A percentile compares a stretch with the other conserved stretches of the same genome.
Conservation (phyloP, 2,797 vertebrate species). For the Enteromius thamalakanensis region DNA sequence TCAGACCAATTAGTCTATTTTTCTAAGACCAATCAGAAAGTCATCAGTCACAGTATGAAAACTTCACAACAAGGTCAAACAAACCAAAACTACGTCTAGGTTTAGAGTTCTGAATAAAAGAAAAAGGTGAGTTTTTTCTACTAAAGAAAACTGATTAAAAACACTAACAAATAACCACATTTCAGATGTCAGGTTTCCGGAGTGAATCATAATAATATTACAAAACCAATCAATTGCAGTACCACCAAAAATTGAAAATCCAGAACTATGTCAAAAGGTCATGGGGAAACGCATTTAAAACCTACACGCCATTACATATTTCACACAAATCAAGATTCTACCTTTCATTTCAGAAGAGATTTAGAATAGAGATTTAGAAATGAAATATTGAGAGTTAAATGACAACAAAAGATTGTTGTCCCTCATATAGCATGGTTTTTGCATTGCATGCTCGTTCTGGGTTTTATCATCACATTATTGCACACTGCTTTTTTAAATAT, state of each 20-base stretch:
- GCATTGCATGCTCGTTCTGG: slow-evolving; percentile 30
- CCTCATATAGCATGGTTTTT: slow-evolving; percentile 7
- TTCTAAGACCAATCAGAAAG: slow-evolving; percentile 18
- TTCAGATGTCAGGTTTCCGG: neutral
- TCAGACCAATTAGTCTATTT: slow-evolving; percentile 29
- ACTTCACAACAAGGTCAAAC: slow-evolving; percentile 38
- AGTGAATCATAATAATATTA: neutral
- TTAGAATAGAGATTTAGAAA: too few species aligned
- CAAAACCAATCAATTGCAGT: neutral
- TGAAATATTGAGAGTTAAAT: slow-evolving; percentile 17
- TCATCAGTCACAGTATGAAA: slow-evolving; percentile 31
- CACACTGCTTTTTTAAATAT: slow-evolving; percentile 2
- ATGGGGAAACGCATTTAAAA: slow-evolving; percentile 11
- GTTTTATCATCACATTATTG: slow-evolving; percentile 1
- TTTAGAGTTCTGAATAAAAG: slow-evolving; percentile 19
- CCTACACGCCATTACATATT: neutral
- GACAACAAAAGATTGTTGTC: slow-evolving; percentile 20
- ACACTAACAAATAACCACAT: neutral
- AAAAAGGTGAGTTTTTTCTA: neutral
- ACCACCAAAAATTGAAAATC: slow-evolving; percentile 20
- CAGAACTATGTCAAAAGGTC: neutral
- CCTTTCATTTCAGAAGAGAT: neutral
- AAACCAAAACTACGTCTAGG: slow-evolving; percentile 11
- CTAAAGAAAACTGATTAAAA: neutral
- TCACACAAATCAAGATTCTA: slow-evolving; percentile 14